These are phyloP conservation scores for Semnornis frantzii DNA, from an alignment of 2,113 vertebrate genomes.

Conservation along the genomic window DNA sequence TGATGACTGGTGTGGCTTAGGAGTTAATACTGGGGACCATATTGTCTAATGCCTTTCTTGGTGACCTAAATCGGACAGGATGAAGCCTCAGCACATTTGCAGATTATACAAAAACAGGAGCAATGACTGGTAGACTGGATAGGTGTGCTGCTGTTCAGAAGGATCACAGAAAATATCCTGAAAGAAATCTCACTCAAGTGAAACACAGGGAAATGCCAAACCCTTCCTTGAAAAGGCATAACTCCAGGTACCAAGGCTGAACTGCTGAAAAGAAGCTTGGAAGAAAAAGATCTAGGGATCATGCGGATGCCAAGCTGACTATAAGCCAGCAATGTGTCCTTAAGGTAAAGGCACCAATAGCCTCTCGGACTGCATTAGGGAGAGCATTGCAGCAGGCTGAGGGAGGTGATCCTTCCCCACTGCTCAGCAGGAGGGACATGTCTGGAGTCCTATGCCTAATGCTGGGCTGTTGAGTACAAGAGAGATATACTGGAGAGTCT, in stretches of 20 bases:
- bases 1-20: neutral
- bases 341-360: neutral
- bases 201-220: neutral
- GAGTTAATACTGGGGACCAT: neutral
- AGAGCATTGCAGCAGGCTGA: neutral
- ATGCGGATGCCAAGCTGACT: too few species aligned
- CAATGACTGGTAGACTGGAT: neutral
- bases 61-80: neutral
- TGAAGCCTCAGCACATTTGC: neutral
- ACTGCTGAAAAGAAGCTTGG: neutral
- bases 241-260: neutral
- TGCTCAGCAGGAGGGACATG: neutral
- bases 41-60: neutral
- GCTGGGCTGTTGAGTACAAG: too few species aligned
- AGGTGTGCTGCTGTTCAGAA: neutral
- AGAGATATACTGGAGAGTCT: too few species aligned
- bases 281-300: too few species aligned
- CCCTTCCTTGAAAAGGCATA: neutral
- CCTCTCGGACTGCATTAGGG: neutral
- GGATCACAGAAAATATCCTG: neutral
- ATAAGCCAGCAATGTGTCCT: neutral
- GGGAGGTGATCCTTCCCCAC: neutral
- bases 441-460: neutral
- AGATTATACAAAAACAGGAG: neutral
- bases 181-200: neutral